Percentiles rank a stretch among this genome's conserved stretches.
Conservation (phyloP, 64 coral and sea anemone genomes). For the Pocillopora verrucosa region DNA sequence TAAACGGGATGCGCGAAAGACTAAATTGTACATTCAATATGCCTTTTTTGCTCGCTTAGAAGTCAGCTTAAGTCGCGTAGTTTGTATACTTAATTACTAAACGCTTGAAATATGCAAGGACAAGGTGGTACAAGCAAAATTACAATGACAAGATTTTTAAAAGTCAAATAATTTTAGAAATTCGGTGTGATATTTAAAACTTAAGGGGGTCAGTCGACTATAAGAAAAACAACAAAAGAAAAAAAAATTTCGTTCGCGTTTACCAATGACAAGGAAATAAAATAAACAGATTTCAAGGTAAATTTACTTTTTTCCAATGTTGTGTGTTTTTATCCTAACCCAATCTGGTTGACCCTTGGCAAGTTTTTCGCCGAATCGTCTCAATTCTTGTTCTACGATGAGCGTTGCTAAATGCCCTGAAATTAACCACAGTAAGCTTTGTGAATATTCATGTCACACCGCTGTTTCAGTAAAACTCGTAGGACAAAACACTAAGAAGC, state of each 20-base stretch:
- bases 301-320: background rate
- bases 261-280: background rate
- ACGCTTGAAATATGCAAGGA: slow-evolving; percentile 12
- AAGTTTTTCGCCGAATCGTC: background rate
- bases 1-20: background rate
- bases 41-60: background rate
- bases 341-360: background rate
- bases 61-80: background rate
- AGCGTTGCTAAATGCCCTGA: background rate
- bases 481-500: slow-evolving; percentile 87
- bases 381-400: background rate
- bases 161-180: background rate
- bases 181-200: background rate
- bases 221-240: background rate
- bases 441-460: background rate
- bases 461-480: slow-evolving; percentile 46
- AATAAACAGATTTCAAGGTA: background rate
- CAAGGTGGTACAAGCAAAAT: slow-evolving; percentile 3
- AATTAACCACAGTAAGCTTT: no score
- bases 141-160: background rate
- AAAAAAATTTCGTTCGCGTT: background rate
- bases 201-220: background rate
- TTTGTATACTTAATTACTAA: background rate
- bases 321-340: background rate
- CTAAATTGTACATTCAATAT: background rate